Percentiles rank a stretch among this genome's conserved stretches.
phyloP scores from a whole-genome alignment of 2,113 vertebrate species.

The Bufo gargarizans region DNA sequence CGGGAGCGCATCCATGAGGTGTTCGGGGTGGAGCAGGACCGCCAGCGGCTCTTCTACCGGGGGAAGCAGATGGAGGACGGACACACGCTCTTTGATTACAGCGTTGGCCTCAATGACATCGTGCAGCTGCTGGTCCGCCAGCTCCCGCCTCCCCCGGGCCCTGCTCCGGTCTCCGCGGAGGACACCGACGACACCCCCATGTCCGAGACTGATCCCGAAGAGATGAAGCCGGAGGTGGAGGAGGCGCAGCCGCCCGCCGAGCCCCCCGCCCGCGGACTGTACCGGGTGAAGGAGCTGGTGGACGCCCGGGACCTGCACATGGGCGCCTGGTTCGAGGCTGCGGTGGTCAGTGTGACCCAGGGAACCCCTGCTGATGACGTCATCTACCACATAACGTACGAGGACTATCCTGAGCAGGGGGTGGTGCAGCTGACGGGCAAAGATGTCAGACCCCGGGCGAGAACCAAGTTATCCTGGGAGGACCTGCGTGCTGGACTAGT shows the following conservation, averaged over 20 bases:
- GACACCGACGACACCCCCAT: not conserved
- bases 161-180: conserved; percentile 66
- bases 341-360: conserved; percentile 83
- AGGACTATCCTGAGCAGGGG: conserved; percentile 94
- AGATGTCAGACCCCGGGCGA: conserved; percentile 86
- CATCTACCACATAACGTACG: conserved; percentile 92
- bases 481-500: conserved; percentile 87
- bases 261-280: conserved; percentile 80
- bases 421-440: conserved; percentile 79
- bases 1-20: conserved; percentile 83
- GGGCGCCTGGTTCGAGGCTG: conserved; percentile 96
- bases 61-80: conserved; percentile 98
- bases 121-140: conserved; percentile 92
- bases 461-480: conserved; percentile 87
- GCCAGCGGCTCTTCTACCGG: conserved; percentile 91
- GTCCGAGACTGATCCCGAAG: not conserved
- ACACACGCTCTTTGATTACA: conserved; percentile 95
- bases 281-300: conserved; percentile 90
- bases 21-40: conserved; percentile 83
- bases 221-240: not conserved
- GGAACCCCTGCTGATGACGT: conserved; percentile 69
- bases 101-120: conserved; percentile 89
- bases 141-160: conserved; percentile 61
- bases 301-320: conserved; percentile 91
- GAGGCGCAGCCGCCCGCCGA: conserved; percentile 45